Percentiles rank a stretch among this genome's conserved stretches.
Evolutionary conservation across 2,113 vertebrate species (phyloP).

Genomic region (Pungitius pungitius): DNA sequence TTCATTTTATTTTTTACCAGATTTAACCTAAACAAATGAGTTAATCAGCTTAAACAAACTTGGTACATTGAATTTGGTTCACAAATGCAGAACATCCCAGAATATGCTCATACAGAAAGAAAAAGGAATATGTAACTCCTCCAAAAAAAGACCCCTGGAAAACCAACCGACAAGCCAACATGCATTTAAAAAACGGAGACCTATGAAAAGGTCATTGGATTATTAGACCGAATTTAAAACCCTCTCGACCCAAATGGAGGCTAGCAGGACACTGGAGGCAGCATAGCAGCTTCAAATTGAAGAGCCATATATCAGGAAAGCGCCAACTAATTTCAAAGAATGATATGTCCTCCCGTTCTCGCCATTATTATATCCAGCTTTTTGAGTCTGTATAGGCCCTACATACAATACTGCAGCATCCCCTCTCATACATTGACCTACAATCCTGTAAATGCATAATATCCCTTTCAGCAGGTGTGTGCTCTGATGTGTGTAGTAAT

Average conservation of each 20-base stretch:
- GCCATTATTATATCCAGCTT: neutral
- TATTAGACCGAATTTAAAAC: neutral
- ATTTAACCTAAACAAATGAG: neutral
- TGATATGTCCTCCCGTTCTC: neutral
- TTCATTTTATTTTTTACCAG: neutral
- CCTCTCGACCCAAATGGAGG: neutral
- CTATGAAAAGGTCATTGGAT: neutral
- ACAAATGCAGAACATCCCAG: neutral
- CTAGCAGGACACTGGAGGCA: neutral
- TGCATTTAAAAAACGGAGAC: neutral
- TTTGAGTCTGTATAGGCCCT: neutral
- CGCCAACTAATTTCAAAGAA: neutral
- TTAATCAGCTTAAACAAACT: conserved; percentile 1
- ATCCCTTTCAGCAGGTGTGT: conserved; percentile 37
- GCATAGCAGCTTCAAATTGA: neutral
- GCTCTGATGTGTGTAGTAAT: conserved; percentile 31
- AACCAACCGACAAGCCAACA: too few species aligned
- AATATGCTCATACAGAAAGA: neutral
- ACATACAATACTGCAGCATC: neutral
- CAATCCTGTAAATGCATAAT: conserved; percentile 32
- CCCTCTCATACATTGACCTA: neutral
- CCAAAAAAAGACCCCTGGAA: neutral
- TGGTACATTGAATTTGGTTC: neutral
- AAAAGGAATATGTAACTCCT: neutral
- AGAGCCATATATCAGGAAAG: neutral